Evolutionary conservation across 1,140 invertebrate species (phyloP), one percentile per base, ranked within the genome.

Genomic region (Drosophila athabasca): DNA sequence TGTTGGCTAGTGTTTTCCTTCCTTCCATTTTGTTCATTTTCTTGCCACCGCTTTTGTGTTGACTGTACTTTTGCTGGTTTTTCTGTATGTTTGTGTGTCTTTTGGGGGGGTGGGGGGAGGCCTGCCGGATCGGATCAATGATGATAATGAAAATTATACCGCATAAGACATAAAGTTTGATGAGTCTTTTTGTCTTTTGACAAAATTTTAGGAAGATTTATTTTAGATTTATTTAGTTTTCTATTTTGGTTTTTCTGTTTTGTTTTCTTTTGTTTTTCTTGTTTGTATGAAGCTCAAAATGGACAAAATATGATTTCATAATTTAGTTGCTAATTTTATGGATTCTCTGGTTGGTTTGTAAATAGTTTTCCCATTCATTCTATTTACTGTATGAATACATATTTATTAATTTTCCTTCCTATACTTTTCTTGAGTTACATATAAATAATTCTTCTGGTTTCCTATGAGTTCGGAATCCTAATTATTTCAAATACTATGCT

Each of bases 271-370:
- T 67, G n/a, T 60, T 66, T 59, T 29, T 49, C 17, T 19, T 50
- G 55, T 58, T 58, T 65, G 58, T 65, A 77, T 85, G 81, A 79
- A 84, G 76, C 81, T 80, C 77, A 74, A 79, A 80, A 84, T 85
- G 76, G 81, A 85, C 81, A 85, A 84, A 82, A 68, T 83, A 70
- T 80, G 67, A 64, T 57, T 62, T 62, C 24, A 15, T 59, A 39
- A 53, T 46, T 65, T 52, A 72, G 31, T 52, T 11, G 11, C 35
- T 13, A 39, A 43, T 29, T 48, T 64, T 46, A 26, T 78, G 70
- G 68, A 78, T 77, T 60, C 57, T 59, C 57, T n/a, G 31, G 22
- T 71, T 62, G 8, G 48, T 70, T 80, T 73, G 60, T 83, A 82
- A 71, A 81, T 88, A 73, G 67, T 71, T 85, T 79, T 68, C 54